Base-by-base conservation (phyloP, 2,113 vertebrate genomes). In the Eurypyga helias region DNA sequence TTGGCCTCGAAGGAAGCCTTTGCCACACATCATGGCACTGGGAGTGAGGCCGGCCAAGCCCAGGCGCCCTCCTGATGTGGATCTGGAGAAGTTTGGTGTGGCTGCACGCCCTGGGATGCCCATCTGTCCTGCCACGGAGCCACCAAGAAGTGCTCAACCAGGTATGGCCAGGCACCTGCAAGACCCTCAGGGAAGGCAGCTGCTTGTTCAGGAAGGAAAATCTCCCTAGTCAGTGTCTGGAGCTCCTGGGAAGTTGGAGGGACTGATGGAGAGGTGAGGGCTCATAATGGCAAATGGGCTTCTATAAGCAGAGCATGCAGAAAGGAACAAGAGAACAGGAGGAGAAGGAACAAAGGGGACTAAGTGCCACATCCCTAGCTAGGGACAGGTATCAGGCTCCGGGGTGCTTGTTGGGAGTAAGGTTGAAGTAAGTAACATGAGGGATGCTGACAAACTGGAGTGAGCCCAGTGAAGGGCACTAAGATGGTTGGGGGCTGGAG, bases 41-140 rank as follows among this genome's bases (percentile, higher is more conserved):
- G 98, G 97, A 31, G 67, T n/a, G 2, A 71, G 90, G 58, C 99
- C 99, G 0, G 4, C 96, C 43, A 99, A 99, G 89, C 99, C 99
- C 45, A 97, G 48, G 86, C 97, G 98, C 6, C 99, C 99, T 49
- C 98, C 98, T 10, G 43, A 17, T 0, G 97, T 99, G 82, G 98
- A 97, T 80, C 97, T 99, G 91, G 93, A 98, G 57, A 97, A 90
- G 12, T 98, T 97, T 6, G 8, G 78, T 29, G 91, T 16, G 24
- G 65, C 61, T 69, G 51, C 93, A 25, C 4, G 0, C 67, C 72
- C 45, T 41, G 41, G 45, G 58, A 8, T 1, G 2, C 18, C 49
- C 1, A 0, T 26, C 52, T 2, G 0, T 49, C 72, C 69, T 69
- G 89, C 80, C 17, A 13, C 1, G 1, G 52, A 57, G 28, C 69